Evolutionary conservation across 2,888 invertebrate species (phyloP).

Genomic region (Willowsia nigromaculata): DNA sequence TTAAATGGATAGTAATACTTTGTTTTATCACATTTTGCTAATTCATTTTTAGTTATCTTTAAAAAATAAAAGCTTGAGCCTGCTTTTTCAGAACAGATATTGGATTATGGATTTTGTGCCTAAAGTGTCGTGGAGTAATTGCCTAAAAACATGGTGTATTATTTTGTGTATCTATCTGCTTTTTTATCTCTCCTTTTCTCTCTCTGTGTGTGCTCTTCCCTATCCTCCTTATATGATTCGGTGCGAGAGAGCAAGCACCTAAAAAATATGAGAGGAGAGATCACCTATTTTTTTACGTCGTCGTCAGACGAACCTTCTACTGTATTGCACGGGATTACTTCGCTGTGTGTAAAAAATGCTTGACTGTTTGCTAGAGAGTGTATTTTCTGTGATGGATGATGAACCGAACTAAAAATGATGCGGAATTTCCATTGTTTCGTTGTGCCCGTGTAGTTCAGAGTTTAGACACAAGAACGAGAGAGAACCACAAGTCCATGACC

Average conservation of each 20-base stretch:
- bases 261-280: too few relatives aligned
- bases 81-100: not conserved
- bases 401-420: not conserved
- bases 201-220: not conserved
- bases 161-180: not conserved
- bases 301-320: too few relatives aligned
- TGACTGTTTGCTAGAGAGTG: too few relatives aligned
- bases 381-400: too few relatives aligned
- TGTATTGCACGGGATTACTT: too few relatives aligned
- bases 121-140: not conserved
- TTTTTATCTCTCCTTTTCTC: not conserved
- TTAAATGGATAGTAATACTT: not conserved
- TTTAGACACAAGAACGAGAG: too few relatives aligned
- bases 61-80: slow-evolving; percentile 2
- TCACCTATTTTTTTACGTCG: too few relatives aligned
- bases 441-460: too few relatives aligned
- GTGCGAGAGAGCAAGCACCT: too few relatives aligned
- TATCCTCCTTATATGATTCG: too few relatives aligned
- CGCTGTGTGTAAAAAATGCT: too few relatives aligned
- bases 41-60: not conserved
- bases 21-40: slow-evolving; percentile 39
- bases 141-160: not conserved
- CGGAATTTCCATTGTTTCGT: not conserved
- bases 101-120: not conserved
- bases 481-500: too few relatives aligned